These are phyloP conservation scores for Ganaspis brasiliensis DNA, from an alignment of 2,888 invertebrate genomes.

Conservation along the genomic window DNA sequence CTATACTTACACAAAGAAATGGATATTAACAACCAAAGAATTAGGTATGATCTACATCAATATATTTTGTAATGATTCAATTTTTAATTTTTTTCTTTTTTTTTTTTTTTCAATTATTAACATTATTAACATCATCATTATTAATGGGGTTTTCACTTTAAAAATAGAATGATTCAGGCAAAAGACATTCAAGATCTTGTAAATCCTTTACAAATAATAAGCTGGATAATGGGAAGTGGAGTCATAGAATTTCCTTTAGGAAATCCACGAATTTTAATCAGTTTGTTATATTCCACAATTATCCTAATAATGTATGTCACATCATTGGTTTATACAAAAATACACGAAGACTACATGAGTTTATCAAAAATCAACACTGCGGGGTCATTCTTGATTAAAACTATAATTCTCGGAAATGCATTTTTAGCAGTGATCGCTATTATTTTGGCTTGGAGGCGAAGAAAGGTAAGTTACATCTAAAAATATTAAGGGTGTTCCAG, in stretches of 20 bases:
- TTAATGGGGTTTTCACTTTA: neutral
- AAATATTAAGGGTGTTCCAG: too few species aligned
- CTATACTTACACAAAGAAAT: neutral
- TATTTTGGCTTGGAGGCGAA: slow-evolving; percentile 52
- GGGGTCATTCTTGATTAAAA: slow-evolving; percentile 46
- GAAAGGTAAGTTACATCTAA: slow-evolving; percentile 50
- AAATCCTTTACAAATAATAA: slow-evolving; percentile 50
- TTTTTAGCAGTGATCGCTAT: slow-evolving; percentile 49
- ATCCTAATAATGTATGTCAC: slow-evolving; percentile 16
- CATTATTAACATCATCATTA: too few species aligned
- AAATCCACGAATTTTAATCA: slow-evolving; percentile 13
- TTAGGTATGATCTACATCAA: neutral
- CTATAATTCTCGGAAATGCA: slow-evolving; percentile 54
- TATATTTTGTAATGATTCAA: too few species aligned
- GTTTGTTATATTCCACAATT: slow-evolving; percentile 46
- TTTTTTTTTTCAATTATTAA: neutral
- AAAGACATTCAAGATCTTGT: slow-evolving; percentile 47
- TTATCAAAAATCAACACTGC: neutral
- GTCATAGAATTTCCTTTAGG: slow-evolving; percentile 50
- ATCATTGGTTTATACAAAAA: neutral
- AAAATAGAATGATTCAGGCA: slow-evolving; percentile 30
- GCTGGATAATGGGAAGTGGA: slow-evolving; percentile 52
- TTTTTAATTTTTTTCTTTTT: too few species aligned
- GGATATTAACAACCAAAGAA: neutral
- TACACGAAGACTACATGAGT: neutral